These are phyloP conservation scores for Zaprionus gabonicus DNA, from an alignment of 1,140 invertebrate species.

Conservation along the genomic window DNA sequence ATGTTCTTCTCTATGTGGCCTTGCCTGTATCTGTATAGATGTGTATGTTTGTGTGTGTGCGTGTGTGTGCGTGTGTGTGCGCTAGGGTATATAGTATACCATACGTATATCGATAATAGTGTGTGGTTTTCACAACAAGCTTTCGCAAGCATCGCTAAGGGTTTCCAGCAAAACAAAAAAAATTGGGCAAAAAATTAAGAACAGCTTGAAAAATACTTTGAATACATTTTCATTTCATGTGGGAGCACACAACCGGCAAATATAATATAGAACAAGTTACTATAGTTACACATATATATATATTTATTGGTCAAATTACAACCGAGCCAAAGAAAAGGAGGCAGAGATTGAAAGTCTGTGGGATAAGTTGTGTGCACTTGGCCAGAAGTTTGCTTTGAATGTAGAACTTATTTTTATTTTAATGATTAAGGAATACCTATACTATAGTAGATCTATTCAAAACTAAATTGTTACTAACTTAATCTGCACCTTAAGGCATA, in stretches of 20 bases:
- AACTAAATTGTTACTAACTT: not conserved
- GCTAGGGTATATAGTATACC: not conserved
- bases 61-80: not conserved
- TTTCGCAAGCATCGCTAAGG: not conserved
- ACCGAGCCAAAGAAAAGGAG: not conserved
- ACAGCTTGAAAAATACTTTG: not conserved
- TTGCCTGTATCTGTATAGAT: not conserved
- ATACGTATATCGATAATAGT: constrained; percentile 2
- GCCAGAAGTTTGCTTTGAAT: not conserved
- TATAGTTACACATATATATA: not conserved
- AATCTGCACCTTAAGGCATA: not conserved
- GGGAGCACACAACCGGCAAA: not conserved
- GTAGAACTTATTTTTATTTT: not conserved
- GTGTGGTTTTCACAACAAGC: not conserved
- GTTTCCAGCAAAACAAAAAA: not conserved
- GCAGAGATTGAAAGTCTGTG: not conserved
- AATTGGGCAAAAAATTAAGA: not conserved
- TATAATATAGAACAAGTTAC: not conserved
- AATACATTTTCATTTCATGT: not conserved
- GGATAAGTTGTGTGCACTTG: not conserved
- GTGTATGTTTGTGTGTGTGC: not conserved
- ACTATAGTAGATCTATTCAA: not conserved
- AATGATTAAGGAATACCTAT: too few relatives aligned
- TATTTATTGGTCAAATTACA: not conserved
- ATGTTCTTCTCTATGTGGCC: constrained; percentile 3